Evolutionary conservation across 92 coral and sea anemone species (phyloP).

Genomic region (Palythoa grandis): DNA sequence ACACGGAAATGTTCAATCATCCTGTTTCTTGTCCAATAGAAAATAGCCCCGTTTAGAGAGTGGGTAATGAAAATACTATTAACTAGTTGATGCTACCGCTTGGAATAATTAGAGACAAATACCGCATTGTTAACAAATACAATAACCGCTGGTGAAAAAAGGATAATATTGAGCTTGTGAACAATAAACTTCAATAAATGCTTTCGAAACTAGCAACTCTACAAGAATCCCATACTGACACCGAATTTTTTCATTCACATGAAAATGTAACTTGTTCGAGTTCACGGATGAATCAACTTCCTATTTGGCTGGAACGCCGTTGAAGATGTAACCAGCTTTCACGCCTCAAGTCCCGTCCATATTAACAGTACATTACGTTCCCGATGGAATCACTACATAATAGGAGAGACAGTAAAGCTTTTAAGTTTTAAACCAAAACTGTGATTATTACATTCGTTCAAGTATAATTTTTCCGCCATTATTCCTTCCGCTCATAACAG

Average conservation of each 20-base stretch:
- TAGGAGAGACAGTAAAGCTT: no score
- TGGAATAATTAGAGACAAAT: neutral
- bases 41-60: conserved; percentile 26
- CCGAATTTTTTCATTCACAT: neutral
- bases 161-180: neutral
- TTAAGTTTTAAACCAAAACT: no score
- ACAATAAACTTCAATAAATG: neutral
- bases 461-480: no score
- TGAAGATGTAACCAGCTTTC: no score
- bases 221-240: neutral
- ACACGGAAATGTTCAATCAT: conserved; percentile 33
- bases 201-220: neutral
- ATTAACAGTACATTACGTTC: no score
- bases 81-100: neutral
- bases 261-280: neutral
- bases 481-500: no score
- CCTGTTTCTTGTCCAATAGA: conserved; percentile 5
- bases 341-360: no score
- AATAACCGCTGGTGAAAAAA: neutral
- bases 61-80: neutral
- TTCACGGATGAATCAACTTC: neutral
- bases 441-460: no score
- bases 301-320: neutral
- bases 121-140: neutral
- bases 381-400: no score